A percentile compares a stretch with the other conserved stretches of the same genome.
Conservation (phyloP, 2,888 invertebrate genomes). For the Drosophila yooni region DNA sequence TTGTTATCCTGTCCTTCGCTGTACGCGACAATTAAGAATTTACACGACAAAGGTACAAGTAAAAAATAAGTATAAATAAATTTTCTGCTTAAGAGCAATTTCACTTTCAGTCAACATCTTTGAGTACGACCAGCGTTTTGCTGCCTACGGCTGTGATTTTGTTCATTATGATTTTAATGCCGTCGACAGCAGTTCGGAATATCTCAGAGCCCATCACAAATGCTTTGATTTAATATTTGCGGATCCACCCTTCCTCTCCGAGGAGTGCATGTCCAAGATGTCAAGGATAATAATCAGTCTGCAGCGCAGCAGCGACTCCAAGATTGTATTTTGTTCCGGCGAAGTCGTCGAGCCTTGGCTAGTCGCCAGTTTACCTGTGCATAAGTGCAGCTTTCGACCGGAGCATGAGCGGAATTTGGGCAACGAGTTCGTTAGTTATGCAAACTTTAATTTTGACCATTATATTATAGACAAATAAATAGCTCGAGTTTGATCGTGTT, state of each 20-base stretch:
- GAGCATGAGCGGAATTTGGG: slow-evolving; percentile 95
- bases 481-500: slow-evolving; percentile 34
- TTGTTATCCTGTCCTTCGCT: slow-evolving; percentile 95
- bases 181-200: slow-evolving; percentile 87
- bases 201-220: slow-evolving; percentile 85
- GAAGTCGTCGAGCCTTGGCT: slow-evolving; percentile 91
- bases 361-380: slow-evolving; percentile 87
- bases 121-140: slow-evolving; percentile 95
- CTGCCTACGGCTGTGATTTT: slow-evolving; percentile 91
- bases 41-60: slow-evolving; percentile 56
- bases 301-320: slow-evolving; percentile 85
- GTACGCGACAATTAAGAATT: slow-evolving; percentile 88
- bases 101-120: slow-evolving; percentile 89
- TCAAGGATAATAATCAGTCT: slow-evolving; percentile 91
- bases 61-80: background rate
- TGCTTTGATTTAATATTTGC: slow-evolving; percentile 94
- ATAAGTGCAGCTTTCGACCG: slow-evolving; percentile 90
- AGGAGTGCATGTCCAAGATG: slow-evolving; percentile 95
- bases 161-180: slow-evolving; percentile 96
- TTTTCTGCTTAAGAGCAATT: background rate
- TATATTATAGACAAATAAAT: slow-evolving; percentile 76
- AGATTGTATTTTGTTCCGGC: slow-evolving; percentile 91
- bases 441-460: slow-evolving; percentile 92
- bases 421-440: slow-evolving; percentile 96
- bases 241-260: slow-evolving; percentile 97